Conservation (phyloP, 2,113 vertebrate species). For the Urocolius indicus region DNA sequence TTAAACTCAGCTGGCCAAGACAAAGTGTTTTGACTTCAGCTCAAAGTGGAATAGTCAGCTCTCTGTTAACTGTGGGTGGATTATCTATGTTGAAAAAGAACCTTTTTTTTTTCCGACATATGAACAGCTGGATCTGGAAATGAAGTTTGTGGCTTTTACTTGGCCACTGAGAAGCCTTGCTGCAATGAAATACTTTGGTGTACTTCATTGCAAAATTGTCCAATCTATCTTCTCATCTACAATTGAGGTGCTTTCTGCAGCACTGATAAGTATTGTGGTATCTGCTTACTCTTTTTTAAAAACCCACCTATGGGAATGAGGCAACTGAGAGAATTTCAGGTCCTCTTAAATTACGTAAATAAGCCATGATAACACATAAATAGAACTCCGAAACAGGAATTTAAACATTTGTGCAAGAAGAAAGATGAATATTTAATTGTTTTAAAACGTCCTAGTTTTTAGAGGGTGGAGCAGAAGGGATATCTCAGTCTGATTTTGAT, state of each 20-base stretch:
- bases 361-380: background rate
- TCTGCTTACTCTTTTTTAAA: background rate
- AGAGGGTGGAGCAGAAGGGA: background rate
- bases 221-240: background rate
- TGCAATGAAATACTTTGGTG: background rate
- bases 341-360: background rate
- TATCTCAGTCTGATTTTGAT: background rate
- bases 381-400: background rate
- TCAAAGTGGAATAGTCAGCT: background rate
- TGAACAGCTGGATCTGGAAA: background rate
- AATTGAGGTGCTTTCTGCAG: background rate
- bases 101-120: background rate
- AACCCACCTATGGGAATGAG: background rate
- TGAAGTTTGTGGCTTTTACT: constrained; percentile 6
- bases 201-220: background rate
- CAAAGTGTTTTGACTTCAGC: background rate
- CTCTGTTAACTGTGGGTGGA: background rate
- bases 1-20: background rate
- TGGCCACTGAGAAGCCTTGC: background rate
- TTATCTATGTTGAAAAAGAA: constrained; percentile 3
- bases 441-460: background rate
- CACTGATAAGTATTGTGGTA: background rate
- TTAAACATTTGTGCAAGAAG: background rate
- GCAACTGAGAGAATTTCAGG: background rate
- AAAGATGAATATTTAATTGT: background rate